Evolutionary conservation across 2,888 invertebrate species (phyloP).

Genomic region (Tetramorium bicarinatum): DNA sequence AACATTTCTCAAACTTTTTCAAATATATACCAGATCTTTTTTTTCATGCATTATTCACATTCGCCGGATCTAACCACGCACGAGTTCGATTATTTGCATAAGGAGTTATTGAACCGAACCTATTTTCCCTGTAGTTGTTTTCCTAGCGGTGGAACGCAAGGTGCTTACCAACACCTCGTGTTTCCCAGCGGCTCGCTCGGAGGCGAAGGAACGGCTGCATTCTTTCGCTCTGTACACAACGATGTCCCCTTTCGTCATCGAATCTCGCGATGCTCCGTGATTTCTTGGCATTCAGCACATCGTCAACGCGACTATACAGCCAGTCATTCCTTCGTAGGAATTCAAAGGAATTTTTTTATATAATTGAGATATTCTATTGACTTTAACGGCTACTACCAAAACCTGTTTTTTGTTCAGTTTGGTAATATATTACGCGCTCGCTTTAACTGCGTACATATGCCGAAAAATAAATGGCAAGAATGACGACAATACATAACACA

Average conservation of each 20-base stretch:
- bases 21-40: neutral
- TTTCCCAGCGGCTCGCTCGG: conserved; percentile 49
- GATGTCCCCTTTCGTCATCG: conserved; percentile 69
- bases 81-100: neutral
- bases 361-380: neutral
- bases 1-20: neutral
- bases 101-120: conserved; percentile 48
- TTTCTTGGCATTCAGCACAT: conserved; percentile 64
- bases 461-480: neutral
- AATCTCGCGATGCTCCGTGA: conserved; percentile 59
- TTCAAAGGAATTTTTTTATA: neutral
- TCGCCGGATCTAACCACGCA: too few species aligned
- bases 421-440: neutral
- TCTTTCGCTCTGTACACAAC: conserved; percentile 60
- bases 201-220: conserved; percentile 58
- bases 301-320: neutral
- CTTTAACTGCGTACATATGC: neutral
- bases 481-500: neutral
- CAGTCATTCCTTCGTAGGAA: neutral
- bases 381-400: neutral
- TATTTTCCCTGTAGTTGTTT: conserved; percentile 54
- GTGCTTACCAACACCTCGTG: conserved; percentile 7
- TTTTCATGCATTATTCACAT: neutral
- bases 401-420: neutral
- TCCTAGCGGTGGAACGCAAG: conserved; percentile 58